A percentile compares a stretch with the other conserved stretches of the same genome.
phyloP scores from a whole-genome alignment of 2,888 invertebrate species.

The Herminia tarsipennalis region DNA sequence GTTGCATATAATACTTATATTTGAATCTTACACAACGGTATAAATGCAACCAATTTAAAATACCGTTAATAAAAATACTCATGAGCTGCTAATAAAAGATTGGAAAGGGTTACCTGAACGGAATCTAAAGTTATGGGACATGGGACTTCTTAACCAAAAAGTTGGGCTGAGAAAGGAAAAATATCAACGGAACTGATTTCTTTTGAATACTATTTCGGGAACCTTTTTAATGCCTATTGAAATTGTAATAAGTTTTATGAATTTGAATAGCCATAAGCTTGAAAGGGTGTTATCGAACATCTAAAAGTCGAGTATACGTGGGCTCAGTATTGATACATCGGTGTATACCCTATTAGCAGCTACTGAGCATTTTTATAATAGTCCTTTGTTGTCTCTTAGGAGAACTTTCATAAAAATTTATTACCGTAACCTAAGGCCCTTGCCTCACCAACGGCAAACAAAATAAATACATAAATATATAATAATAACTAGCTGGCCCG shows the following conservation, averaged over 20 bases:
- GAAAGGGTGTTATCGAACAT: no score
- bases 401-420: no score
- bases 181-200: background rate
- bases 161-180: background rate
- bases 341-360: no score
- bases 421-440: no score
- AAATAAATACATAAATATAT: no score
- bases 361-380: no score
- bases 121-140: constrained; percentile 34
- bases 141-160: constrained; percentile 1
- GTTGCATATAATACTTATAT: background rate
- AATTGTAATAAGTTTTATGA: constrained; percentile 4
- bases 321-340: no score
- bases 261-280: background rate
- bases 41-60: background rate
- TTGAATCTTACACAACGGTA: no score
- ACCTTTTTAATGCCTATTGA: background rate
- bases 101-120: constrained; percentile 40
- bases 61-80: constrained; percentile 49
- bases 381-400: no score
- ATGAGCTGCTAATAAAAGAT: constrained; percentile 46
- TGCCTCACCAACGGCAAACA: no score
- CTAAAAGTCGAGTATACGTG: no score
- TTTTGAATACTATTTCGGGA: background rate
- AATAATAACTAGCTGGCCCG: no score